Evolutionary conservation across 2,888 invertebrate genomes (phyloP).

Genomic region (Odontocolon sp.): DNA sequence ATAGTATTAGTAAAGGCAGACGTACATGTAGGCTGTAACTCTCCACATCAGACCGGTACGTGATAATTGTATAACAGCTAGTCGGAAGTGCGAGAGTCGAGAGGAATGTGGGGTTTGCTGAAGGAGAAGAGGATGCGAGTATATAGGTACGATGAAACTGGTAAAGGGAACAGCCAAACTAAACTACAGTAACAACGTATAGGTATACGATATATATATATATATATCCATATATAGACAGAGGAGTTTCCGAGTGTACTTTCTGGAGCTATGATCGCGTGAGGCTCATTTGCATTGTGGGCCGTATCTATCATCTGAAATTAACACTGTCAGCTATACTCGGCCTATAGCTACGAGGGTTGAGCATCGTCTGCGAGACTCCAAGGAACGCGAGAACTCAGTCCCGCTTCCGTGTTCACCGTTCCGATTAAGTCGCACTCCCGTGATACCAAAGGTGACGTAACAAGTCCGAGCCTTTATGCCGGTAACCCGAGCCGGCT

Average conservation of each 20-base stretch:
- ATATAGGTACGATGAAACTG: constrained; percentile 18
- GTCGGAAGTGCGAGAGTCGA: constrained; percentile 27
- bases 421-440: constrained; percentile 27
- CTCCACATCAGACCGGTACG: constrained; percentile 20
- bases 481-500: neutral
- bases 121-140: constrained; percentile 25
- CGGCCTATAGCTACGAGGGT: neutral
- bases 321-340: constrained; percentile 76
- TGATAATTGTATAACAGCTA: constrained; percentile 62
- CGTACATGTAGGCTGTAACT: neutral
- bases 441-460: constrained; percentile 15
- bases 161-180: constrained; percentile 34
- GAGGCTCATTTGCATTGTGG: constrained; percentile 75
- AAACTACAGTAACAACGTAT: constrained; percentile 31
- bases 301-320: constrained; percentile 78
- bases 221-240: constrained; percentile 17
- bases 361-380: neutral
- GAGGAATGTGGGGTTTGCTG: constrained; percentile 1
- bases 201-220: constrained; percentile 23
- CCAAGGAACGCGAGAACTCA: neutral
- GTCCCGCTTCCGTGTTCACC: constrained; percentile 13
- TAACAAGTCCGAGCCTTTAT: constrained; percentile 9
- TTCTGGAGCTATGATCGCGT: constrained; percentile 69
- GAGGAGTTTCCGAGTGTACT: constrained; percentile 24
- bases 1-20: neutral